Evolutionary conservation across 2,888 invertebrate species (phyloP).

Genomic region (Erpobdella octoculata): DNA sequence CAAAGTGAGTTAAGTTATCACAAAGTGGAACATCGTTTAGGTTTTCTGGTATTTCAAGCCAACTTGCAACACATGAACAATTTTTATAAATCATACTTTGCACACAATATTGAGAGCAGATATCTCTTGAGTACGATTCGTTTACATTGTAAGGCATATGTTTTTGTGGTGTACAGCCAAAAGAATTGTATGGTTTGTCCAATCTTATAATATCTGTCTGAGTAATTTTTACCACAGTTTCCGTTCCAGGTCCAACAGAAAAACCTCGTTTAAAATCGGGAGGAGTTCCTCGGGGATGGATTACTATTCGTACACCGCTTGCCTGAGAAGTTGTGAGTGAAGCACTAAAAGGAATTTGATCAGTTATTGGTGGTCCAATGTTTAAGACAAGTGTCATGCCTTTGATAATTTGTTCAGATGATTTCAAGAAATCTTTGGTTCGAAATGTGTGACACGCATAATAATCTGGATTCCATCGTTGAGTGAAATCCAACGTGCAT

Average conservation of each 20-base stretch:
- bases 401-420: not conserved
- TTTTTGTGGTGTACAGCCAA: conserved; percentile 3
- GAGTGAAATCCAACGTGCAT: not conserved
- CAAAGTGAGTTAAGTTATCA: not conserved
- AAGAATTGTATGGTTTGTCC: conserved; percentile 3
- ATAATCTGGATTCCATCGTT: conserved; percentile 5
- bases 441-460: not conserved
- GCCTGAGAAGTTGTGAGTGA: conserved; percentile 11
- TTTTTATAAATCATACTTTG: not conserved
- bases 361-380: conserved; percentile 1
- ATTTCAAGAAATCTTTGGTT: not conserved
- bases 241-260: conserved; percentile 21
- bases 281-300: conserved; percentile 2
- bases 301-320: not conserved
- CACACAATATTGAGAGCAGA: not conserved
- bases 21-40: not conserved
- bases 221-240: not conserved
- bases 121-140: not conserved
- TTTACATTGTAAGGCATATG: not conserved
- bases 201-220: conserved; percentile 6
- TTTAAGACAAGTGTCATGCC: conserved; percentile 18
- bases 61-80: not conserved
- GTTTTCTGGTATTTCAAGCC: not conserved
- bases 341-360: not conserved
- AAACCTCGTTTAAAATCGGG: conserved; percentile 19